A percentile compares a stretch with the other conserved stretches of the same genome.
Evolutionary conservation across 2,888 invertebrate species (phyloP).

Genomic region (Gisinianus flammeolus): DNA sequence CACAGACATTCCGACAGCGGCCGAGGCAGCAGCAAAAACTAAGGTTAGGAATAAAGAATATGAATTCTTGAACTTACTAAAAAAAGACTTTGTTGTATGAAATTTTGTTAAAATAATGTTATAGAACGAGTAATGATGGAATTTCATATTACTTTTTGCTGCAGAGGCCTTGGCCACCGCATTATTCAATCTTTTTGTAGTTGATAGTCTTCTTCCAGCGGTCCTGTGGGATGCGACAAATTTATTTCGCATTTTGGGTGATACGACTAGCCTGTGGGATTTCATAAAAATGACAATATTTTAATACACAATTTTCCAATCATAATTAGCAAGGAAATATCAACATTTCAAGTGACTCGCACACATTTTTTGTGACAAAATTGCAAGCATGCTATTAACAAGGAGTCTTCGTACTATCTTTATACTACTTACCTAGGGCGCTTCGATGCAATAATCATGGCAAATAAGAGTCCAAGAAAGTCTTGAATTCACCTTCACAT

Average conservation of each 20-base stretch:
- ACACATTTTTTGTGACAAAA: no score
- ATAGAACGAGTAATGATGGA: no score
- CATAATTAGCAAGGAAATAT: not conserved
- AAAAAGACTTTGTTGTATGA: no score
- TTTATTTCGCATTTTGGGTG: constrained; percentile 36
- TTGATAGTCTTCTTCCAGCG: constrained; percentile 15
- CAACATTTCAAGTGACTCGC: no score
- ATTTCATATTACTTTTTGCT: no score
- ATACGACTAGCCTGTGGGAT: constrained; percentile 21
- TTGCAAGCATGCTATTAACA: no score
- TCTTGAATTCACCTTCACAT: not conserved
- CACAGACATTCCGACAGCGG: constrained; percentile 26
- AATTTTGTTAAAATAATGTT: no score
- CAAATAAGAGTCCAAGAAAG: not conserved
- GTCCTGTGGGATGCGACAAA: constrained; percentile 21
- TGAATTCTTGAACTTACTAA: no score
- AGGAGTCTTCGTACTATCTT: no score
- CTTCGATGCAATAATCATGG: constrained; percentile 31
- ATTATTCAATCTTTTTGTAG: constrained; percentile 32
- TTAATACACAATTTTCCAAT: no score
- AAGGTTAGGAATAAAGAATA: no score
- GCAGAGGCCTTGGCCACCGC: constrained; percentile 39
- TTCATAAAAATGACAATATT: not conserved
- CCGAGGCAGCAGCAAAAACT: constrained; percentile 38
- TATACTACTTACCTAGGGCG: constrained; percentile 28